Conservation (phyloP, 2,888 invertebrate species). For the Hyposoter dolosus region DNA sequence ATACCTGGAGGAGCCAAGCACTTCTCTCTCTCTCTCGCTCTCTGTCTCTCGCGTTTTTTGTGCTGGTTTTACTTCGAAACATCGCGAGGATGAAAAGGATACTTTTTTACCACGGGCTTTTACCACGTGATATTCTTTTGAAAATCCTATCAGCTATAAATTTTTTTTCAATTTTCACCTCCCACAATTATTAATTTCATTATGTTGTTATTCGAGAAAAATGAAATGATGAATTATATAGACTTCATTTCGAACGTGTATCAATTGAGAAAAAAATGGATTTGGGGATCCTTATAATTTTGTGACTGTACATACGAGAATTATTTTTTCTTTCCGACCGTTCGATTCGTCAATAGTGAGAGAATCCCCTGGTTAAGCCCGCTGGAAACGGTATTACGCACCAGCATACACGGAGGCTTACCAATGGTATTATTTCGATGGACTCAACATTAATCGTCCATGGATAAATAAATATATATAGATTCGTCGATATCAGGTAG, state of each 20-base stretch:
- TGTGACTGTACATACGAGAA: neutral
- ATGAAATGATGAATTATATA: neutral
- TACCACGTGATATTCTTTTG: neutral
- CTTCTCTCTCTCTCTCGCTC: conserved; percentile 4
- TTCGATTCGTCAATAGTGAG: conserved; percentile 51
- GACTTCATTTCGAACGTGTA: too few species aligned
- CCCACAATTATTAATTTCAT: neutral
- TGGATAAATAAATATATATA: conserved; percentile 6
- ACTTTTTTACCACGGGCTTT: neutral
- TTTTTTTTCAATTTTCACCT: neutral
- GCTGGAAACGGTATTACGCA: conserved; percentile 68
- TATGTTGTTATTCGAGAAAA: conserved; percentile 1
- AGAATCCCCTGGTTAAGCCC: conserved; percentile 70
- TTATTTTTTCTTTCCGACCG: conserved; percentile 10
- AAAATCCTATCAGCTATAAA: neutral
- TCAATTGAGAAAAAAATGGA: conserved; percentile 5
- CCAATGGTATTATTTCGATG: conserved; percentile 26
- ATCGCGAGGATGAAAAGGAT: conserved; percentile 5
- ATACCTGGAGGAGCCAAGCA: conserved; percentile 37
- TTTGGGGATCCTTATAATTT: conserved; percentile 22
- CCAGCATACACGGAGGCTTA: conserved; percentile 45
- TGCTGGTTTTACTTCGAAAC: neutral
- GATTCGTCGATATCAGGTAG: conserved; percentile 9
- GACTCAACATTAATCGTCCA: conserved; percentile 44
- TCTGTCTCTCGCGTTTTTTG: neutral